phyloP scores from a whole-genome alignment of 2,113 vertebrate species.

The Cygnus buccinator region DNA sequence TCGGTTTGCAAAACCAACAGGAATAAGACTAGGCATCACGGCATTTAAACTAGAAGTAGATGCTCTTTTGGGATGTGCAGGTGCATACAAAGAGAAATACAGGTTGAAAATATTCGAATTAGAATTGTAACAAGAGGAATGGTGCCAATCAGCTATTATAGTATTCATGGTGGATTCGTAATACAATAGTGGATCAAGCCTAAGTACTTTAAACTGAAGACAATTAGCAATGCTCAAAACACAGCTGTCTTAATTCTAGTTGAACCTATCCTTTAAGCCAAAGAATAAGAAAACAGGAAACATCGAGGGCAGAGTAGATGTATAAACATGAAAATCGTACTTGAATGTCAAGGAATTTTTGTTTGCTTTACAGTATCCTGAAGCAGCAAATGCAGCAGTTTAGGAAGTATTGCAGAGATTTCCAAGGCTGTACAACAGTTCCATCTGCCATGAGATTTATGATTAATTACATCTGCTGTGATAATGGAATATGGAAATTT shows the following conservation, averaged over 20 bases:
- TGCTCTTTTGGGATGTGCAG: background rate
- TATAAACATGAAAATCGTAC: slow-evolving; percentile 30
- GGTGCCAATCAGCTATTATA: background rate
- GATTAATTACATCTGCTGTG: slow-evolving; percentile 21
- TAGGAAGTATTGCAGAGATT: background rate
- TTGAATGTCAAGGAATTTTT: slow-evolving; percentile 12
- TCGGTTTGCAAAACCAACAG: background rate
- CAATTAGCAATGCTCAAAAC: slow-evolving; percentile 18
- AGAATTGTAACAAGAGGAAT: background rate
- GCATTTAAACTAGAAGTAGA: background rate
- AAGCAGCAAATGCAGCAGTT: background rate
- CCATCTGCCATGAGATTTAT: slow-evolving; percentile 34
- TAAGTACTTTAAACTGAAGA: background rate
- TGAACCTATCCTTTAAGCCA: slow-evolving; percentile 31
- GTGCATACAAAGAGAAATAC: background rate
- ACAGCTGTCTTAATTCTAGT: slow-evolving; percentile 55
- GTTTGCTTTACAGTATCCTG: background rate
- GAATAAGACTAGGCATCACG: background rate
- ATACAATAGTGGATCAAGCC: background rate
- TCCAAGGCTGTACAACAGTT: background rate
- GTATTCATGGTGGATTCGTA: background rate
- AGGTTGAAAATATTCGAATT: background rate
- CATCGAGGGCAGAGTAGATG: background rate
- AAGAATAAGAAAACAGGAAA: slow-evolving; percentile 52
- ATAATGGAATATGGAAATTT: background rate